Evolutionary conservation across 35 echinoderm and acorn worm genomes (phyloP), one percentile per base, ranked within the genome.

Genomic region (Lytechinus variegatus): DNA sequence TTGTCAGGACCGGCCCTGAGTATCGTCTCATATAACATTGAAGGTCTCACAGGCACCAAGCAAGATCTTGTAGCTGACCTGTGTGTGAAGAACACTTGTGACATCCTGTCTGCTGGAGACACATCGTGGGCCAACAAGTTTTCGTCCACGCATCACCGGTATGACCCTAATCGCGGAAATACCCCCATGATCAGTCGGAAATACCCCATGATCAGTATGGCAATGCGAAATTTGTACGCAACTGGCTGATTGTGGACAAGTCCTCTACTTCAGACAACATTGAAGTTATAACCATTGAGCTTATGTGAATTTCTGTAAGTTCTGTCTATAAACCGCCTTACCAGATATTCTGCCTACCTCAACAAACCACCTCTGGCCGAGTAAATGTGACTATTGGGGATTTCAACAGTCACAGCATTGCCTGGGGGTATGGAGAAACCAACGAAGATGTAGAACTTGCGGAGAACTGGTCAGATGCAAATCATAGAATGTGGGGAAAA

Each of bases 191-290:
- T 72, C 94, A 95, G 94, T 95, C 61, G 9, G 94, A 95, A 24
- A 95, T 8, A 66, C 94, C 94, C 28, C 94, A 95, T 27, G 71
- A 95, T 72, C 94, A 95, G 94, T 95, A 95, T 27, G 71, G 94
- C 10, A 95, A 71, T 54, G 71, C 33, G 11, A 66, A 53, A 14
- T 95, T 95, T 87, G 56, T 24, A 6, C 94, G 94, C 86, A 95
- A 86, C 9, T 9, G 94, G 14, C 94, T 95, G 9, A 6, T 8
- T 86, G 94, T 95, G 21, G 94, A 95, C 24, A 86, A 95, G 29
- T 79, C 52, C 6, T 87, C 94, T 5, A 0, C 87, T 21, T 51
- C 94, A 8, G 53, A 95, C 9, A 66, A 95, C 94, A 87, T 95
- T 86, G 94, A 95, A 87, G 94, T 86, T 72, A n/a, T 95, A 7